Evolutionary conservation across 2,888 invertebrate genomes (phyloP).

Genomic region (Cyaniris semiargus): DNA sequence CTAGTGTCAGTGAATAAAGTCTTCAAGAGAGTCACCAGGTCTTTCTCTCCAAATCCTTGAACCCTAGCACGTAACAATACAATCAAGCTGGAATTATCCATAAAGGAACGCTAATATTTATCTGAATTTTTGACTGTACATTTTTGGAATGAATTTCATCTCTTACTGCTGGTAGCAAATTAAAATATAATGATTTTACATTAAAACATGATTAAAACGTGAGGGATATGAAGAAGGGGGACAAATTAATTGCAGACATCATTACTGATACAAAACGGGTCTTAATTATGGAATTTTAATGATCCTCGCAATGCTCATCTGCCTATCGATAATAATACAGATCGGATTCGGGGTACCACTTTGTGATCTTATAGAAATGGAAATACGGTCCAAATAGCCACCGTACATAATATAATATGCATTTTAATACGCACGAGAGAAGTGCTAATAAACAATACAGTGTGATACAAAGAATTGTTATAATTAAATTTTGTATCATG

Average conservation of each 20-base stretch:
- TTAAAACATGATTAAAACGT: not conserved
- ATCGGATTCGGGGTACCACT: not conserved
- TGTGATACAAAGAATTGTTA: no score
- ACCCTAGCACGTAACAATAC: no score
- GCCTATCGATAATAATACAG: not conserved
- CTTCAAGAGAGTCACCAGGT: no score
- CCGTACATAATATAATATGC: not conserved
- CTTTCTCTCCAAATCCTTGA: no score
- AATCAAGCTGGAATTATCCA: no score
- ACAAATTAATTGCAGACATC: slow-evolving; percentile 27
- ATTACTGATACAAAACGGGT: slow-evolving; percentile 14
- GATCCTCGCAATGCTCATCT: not conserved
- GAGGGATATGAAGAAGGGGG: not conserved
- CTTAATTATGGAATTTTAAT: slow-evolving; percentile 24
- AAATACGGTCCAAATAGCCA: not conserved
- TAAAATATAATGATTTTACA: not conserved
- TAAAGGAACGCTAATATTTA: no score
- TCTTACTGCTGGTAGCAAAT: no score
- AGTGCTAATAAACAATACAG: no score
- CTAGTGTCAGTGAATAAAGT: no score
- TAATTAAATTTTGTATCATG: no score
- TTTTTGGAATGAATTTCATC: no score
- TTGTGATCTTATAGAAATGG: not conserved
- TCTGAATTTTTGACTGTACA: no score
- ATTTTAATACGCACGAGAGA: not conserved